A percentile compares a stretch with the other conserved stretches of the same genome.
phyloP scores from a whole-genome alignment of 1,140 invertebrate genomes.

The Pogonomyrmex barbatus region DNA sequence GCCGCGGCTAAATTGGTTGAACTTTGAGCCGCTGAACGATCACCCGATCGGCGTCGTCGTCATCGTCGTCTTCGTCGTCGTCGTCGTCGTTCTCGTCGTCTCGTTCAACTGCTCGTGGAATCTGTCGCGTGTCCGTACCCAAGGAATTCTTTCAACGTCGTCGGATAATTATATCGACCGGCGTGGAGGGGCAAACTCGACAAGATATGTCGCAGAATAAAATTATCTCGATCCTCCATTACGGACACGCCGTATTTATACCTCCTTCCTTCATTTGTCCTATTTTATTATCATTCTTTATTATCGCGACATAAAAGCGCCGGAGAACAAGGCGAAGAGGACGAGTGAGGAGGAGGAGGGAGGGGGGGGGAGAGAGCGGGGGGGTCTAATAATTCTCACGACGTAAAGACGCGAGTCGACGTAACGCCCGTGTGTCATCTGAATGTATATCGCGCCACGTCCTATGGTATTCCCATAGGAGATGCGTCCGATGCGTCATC shows the following conservation, averaged over 20 bases:
- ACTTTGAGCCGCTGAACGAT: slow-evolving; percentile 79
- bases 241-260: not conserved
- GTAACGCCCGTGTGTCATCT: not conserved
- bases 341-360: not conserved
- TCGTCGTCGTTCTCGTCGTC: slow-evolving; percentile 6
- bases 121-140: slow-evolving; percentile 20
- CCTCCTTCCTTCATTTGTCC: not conserved
- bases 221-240: not conserved
- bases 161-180: slow-evolving; percentile 37
- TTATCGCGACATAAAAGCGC: not conserved
- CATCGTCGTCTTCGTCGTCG: not conserved
- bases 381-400: not conserved
- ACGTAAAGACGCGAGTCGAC: not conserved
- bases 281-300: not conserved
- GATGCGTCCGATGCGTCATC: slow-evolving; percentile 31
- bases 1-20: slow-evolving; percentile 78
- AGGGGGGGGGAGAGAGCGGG: too few species aligned
- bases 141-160: slow-evolving; percentile 11
- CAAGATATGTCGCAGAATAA: not conserved
- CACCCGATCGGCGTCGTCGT: slow-evolving; percentile 70
- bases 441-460: slow-evolving; percentile 1
- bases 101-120: slow-evolving; percentile 42
- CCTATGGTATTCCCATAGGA: slow-evolving; percentile 19
- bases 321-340: too few species aligned
- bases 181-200: not conserved